phyloP scores from a whole-genome alignment of 37 sponge, comb jelly and placozoan genomes.

The Crambe crambe region DNA sequence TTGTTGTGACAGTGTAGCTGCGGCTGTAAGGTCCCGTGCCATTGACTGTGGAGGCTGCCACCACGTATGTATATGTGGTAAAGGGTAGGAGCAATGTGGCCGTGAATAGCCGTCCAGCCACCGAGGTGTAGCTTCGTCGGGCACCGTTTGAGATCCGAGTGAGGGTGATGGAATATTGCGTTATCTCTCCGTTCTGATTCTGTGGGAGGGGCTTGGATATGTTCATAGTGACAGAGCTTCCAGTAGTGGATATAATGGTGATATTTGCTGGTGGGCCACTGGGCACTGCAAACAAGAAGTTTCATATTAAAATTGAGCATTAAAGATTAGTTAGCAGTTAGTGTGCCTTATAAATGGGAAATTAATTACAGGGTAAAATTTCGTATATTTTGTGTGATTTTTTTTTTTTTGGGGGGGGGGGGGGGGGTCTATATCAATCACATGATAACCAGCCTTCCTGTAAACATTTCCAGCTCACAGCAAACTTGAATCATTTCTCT shows the following conservation, averaged over 20 bases:
- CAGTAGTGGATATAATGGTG: background rate
- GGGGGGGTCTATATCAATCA: too few relatives aligned
- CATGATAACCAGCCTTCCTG: too few relatives aligned
- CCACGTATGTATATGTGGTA: constrained; percentile 9
- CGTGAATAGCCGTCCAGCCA: background rate
- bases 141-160: background rate
- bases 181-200: constrained; percentile 34
- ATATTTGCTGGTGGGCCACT: constrained; percentile 37
- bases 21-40: constrained; percentile 45
- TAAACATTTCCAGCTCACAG: background rate
- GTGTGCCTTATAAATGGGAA: background rate
- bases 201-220: constrained; percentile 16
- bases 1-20: background rate
- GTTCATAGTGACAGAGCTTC: constrained; percentile 22
- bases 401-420: too few relatives aligned
- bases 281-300: constrained; percentile 26
- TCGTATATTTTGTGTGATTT: background rate
- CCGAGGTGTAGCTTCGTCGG: background rate
- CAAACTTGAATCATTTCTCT: too few relatives aligned
- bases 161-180: background rate
- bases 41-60: constrained; percentile 39
- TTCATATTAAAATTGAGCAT: background rate
- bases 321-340: background rate
- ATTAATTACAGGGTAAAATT: background rate
- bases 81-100: constrained; percentile 5